Evolutionary conservation across 2,113 vertebrate genomes (phyloP).

Genomic region (Oncorhynchus nerka): DNA sequence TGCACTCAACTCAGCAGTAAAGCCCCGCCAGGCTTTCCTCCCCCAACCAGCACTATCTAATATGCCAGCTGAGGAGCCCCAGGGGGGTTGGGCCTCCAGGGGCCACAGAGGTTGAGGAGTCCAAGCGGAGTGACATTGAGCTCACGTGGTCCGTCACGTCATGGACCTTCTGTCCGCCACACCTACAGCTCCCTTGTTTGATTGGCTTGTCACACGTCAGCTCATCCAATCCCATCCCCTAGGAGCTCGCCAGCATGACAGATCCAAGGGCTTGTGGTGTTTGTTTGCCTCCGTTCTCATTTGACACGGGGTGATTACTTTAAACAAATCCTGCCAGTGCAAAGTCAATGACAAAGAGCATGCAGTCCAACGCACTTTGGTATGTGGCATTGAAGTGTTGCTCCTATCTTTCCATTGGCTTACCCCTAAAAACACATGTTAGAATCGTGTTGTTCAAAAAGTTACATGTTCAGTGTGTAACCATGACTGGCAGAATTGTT

Average conservation of each 20-base stretch:
- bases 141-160: neutral
- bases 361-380: conserved; percentile 14
- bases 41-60: no score
- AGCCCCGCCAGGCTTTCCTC: no score
- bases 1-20: no score
- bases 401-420: no score
- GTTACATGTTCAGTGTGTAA: no score
- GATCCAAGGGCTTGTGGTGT: conserved; percentile 8
- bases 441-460: no score
- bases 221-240: neutral
- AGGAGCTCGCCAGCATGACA: neutral
- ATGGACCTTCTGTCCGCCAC: neutral
- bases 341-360: conserved; percentile 27
- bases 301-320: conserved; percentile 40
- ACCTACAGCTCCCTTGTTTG: neutral
- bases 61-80: no score
- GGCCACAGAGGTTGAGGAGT: neutral
- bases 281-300: conserved; percentile 10
- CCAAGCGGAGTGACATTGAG: neutral
- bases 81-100: neutral
- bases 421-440: no score
- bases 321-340: conserved; percentile 41
- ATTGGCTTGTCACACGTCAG: neutral
- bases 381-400: no score
- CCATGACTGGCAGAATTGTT: no score